Conservation (phyloP, 2,113 vertebrate species). For the Zootoca vivipara region DNA sequence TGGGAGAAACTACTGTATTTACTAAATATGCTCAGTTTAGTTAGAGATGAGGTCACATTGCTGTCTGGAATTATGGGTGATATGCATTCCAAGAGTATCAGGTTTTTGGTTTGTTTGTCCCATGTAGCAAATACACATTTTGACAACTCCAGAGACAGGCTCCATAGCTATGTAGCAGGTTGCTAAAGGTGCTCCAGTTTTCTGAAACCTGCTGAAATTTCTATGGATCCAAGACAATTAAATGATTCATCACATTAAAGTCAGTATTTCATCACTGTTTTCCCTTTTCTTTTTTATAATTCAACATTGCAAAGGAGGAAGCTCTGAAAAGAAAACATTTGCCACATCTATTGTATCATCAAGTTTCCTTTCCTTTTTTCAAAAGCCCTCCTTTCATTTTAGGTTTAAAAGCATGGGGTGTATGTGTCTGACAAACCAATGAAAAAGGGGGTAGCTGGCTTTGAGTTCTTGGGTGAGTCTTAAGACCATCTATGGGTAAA, state of each 20-base stretch:
- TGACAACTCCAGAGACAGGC: neutral
- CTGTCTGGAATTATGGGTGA: neutral
- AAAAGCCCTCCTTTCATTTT: conserved; percentile 21
- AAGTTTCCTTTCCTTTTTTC: neutral
- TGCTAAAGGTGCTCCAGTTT: neutral
- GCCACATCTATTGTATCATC: conserved; percentile 1
- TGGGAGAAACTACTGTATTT: neutral
- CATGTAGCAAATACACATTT: neutral
- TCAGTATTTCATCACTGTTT: neutral
- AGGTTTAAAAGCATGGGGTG: neutral
- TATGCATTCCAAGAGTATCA: neutral
- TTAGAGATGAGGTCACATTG: neutral
- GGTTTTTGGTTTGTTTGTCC: neutral
- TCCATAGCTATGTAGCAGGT: neutral
- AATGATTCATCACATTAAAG: neutral
- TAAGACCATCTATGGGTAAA: conserved; percentile 23
- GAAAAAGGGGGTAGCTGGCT: neutral
- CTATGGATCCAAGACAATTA: neutral
- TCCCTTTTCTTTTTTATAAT: neutral
- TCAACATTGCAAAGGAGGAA: neutral
- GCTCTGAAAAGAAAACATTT: neutral
- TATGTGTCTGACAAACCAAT: neutral
- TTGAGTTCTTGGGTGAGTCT: neutral
- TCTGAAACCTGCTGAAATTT: neutral
- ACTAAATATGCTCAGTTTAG: neutral